Evolutionary conservation across 2,113 vertebrate species (phyloP).

Genomic region (Raja brachyura): DNA sequence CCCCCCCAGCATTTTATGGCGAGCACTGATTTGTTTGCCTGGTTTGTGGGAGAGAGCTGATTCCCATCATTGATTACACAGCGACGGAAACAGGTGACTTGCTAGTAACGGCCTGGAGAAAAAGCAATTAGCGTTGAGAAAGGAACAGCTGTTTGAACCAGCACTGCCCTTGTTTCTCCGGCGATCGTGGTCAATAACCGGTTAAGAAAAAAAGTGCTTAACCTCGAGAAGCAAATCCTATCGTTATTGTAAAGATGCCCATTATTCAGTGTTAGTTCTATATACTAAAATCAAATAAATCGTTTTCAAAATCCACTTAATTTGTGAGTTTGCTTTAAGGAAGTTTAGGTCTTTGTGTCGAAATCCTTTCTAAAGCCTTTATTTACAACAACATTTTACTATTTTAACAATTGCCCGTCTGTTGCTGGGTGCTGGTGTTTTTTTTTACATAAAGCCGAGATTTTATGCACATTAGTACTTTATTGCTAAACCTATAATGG

Average conservation of each 20-base stretch:
- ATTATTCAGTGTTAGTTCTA: not conserved
- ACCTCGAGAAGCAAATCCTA: constrained; percentile 23
- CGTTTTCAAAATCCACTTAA: not conserved
- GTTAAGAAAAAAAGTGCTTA: constrained; percentile 1
- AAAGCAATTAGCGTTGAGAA: constrained; percentile 52
- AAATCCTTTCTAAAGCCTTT: constrained; percentile 10
- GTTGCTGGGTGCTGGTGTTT: too few species aligned
- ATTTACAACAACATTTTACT: not conserved
- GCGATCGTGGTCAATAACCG: constrained; percentile 17
- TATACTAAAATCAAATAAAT: not conserved
- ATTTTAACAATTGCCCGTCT: too few species aligned
- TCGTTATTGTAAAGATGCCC: not conserved
- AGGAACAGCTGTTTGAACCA: constrained; percentile 58
- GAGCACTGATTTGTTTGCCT: constrained; percentile 33
- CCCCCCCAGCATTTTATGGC: too few species aligned
- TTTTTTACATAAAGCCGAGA: too few species aligned
- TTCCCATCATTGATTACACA: constrained; percentile 38
- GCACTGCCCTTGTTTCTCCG: constrained; percentile 36
- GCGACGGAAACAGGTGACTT: constrained; percentile 53
- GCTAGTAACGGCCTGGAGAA: constrained; percentile 41
- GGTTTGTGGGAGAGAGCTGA: constrained; percentile 38
- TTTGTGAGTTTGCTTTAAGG: not conserved
- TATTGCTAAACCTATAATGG: too few species aligned
- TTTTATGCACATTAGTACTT: too few species aligned
- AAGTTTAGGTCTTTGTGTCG: not conserved